phyloP scores from a whole-genome alignment of 2,797 vertebrate genomes.

The Mastacembelus armatus region DNA sequence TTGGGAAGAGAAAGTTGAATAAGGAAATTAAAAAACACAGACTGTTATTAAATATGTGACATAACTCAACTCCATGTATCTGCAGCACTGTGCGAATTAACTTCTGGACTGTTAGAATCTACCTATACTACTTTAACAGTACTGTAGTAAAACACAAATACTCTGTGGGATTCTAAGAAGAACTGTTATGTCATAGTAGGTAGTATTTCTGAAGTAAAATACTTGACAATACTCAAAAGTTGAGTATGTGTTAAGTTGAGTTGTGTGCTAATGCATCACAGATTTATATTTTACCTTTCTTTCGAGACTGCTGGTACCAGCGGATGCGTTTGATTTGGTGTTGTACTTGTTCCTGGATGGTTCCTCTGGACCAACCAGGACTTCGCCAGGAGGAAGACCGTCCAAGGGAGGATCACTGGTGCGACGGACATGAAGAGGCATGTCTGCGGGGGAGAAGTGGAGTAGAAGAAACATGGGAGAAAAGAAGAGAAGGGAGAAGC shows the following conservation, averaged over 20 bases:
- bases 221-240: too few relatives aligned
- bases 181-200: neutral
- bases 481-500: neutral
- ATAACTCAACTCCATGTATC: conserved; percentile 25
- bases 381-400: conserved; percentile 81
- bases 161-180: neutral
- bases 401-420: conserved; percentile 95
- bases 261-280: too few relatives aligned
- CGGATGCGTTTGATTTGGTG: conserved; percentile 60
- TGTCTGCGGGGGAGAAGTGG: conserved; percentile 82
- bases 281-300: conserved; percentile 86
- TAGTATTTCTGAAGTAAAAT: neutral
- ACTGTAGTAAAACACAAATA: conserved; percentile 4
- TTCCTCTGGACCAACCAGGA: conserved; percentile 85
- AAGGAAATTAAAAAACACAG: conserved; percentile 31
- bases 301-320: conserved; percentile 84
- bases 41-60: conserved; percentile 40
- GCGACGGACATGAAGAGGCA: conserved; percentile 95
- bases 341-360: conserved; percentile 92
- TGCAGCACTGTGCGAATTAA: conserved; percentile 24
- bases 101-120: conserved; percentile 21
- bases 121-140: conserved; percentile 1
- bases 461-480: neutral
- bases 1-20: conserved; percentile 26
- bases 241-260: too few relatives aligned